Conservation (phyloP, 2,888 invertebrate genomes). For the Macrophya annulata region DNA sequence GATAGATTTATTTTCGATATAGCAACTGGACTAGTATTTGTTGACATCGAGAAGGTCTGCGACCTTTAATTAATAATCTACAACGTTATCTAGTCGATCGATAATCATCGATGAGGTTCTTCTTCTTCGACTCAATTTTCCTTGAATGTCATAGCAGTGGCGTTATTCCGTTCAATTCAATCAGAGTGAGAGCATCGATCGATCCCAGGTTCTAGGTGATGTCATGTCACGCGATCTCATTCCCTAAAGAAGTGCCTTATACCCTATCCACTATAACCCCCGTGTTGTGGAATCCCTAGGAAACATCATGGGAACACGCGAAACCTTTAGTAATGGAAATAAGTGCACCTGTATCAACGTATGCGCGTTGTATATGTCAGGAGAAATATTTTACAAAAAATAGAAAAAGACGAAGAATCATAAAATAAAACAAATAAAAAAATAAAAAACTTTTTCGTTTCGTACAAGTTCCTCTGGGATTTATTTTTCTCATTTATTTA, state of each 20-base stretch:
- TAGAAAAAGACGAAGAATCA: background rate
- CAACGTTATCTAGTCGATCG: background rate
- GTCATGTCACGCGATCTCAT: conserved; percentile 47
- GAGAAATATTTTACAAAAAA: background rate
- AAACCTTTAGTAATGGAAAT: conserved; percentile 31
- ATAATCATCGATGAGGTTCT: conserved; percentile 2
- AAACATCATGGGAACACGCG: conserved; percentile 33
- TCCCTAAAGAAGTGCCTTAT: conserved; percentile 32
- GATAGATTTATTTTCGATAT: background rate
- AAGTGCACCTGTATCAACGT: conserved; percentile 5
- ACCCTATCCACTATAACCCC: too few species aligned
- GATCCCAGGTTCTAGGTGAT: background rate
- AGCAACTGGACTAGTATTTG: background rate
- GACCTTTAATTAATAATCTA: conserved; percentile 6
- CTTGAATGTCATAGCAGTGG: conserved; percentile 16
- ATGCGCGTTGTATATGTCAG: background rate
- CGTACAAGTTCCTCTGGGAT: background rate
- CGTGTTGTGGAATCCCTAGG: conserved; percentile 21
- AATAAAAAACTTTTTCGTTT: background rate
- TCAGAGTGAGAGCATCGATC: conserved; percentile 47
- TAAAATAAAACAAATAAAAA: too few species aligned
- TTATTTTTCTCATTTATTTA: conserved; percentile 6
- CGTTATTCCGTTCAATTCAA: conserved; percentile 47
- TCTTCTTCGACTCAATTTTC: background rate
- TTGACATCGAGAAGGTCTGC: background rate